Evolutionary conservation across 2,888 invertebrate species (phyloP), one percentile per base, ranked within the genome.

Genomic region (Chalcis sispes): DNA sequence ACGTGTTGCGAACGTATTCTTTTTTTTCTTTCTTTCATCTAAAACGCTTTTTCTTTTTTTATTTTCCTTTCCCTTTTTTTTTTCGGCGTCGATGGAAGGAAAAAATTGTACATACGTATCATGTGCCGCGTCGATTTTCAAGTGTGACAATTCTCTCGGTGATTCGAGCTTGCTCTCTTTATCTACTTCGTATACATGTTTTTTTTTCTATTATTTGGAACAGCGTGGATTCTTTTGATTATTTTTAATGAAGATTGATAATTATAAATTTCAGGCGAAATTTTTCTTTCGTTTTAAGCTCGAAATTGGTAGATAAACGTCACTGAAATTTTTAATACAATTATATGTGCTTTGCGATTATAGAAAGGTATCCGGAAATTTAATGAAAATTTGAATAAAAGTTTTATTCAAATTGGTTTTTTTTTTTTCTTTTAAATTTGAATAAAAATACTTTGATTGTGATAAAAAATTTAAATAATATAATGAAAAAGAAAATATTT

Each of bases 1-100:
- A 64, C 72, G 56, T 25, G 27, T 65, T 48, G 56, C 52, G 20
- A 25, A 70, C 40, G 18, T 70, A 32, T 10, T 5, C 46, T 40
- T 59, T 48, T 32, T 69, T 48, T 59, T 69, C 20, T 5, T 25
- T 3, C n/a, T 10, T 15, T 13, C 36, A n/a, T 36, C 13, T 27
- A 29, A 3, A 18, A 2, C 23, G 23, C 48, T 42, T 46, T 25
- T 8, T n/a, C n/a, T n/a, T n/a, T n/a, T 62, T 56, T 48, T 59
- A 59, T 40, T 36, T 36, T 50, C 20, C 32, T 32, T 23, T 27
- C 59, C 10, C n/a, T 40, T 32, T 46, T 29, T 32, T 58, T 61
- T 67, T 29, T 10, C n/a, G 4, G 2, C 18, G 4, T 3, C 10
- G 27, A 29, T 5, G 4, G n/a, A 46, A n/a, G 8, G 46, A 46